Conservation (phyloP, 2,888 invertebrate genomes). For the Apodemia duryi region DNA sequence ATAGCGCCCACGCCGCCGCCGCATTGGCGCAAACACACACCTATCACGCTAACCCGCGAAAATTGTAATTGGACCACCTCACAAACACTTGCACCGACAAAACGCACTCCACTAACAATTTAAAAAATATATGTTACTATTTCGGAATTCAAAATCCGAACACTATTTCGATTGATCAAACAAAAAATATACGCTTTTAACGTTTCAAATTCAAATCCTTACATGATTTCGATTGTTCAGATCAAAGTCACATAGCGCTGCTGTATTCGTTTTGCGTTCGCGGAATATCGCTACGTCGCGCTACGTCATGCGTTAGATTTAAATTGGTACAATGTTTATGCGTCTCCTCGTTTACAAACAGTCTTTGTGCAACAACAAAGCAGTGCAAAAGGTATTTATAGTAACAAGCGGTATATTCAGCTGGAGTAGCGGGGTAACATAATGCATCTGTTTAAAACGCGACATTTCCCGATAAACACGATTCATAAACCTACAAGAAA, state of each 20-base stretch:
- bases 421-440: constrained; percentile 8
- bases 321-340: constrained; percentile 12
- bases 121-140: constrained; percentile 15
- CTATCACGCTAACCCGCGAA: constrained; percentile 53
- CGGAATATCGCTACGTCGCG: constrained; percentile 24
- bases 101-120: constrained; percentile 22
- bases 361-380: constrained; percentile 17
- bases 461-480: constrained; percentile 10
- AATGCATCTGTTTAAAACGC: constrained; percentile 3
- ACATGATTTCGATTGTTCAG: constrained; percentile 18
- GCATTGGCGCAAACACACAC: constrained; percentile 66
- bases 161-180: constrained; percentile 1
- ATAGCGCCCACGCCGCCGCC: constrained; percentile 67
- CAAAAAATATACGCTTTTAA: constrained; percentile 14
- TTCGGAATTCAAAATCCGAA: constrained; percentile 15
- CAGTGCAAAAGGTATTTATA: constrained; percentile 7
- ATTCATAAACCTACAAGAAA: constrained; percentile 1
- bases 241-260: constrained; percentile 15
- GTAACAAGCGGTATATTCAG: background rate
- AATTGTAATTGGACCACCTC: constrained; percentile 26
- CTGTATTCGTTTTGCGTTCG: constrained; percentile 20
- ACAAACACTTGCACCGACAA: constrained; percentile 20
- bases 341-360: constrained; percentile 14
- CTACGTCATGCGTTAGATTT: constrained; percentile 17
- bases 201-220: constrained; percentile 14